Conservation (phyloP, 2,797 vertebrate species). For the Macropodus opercularis region DNA sequence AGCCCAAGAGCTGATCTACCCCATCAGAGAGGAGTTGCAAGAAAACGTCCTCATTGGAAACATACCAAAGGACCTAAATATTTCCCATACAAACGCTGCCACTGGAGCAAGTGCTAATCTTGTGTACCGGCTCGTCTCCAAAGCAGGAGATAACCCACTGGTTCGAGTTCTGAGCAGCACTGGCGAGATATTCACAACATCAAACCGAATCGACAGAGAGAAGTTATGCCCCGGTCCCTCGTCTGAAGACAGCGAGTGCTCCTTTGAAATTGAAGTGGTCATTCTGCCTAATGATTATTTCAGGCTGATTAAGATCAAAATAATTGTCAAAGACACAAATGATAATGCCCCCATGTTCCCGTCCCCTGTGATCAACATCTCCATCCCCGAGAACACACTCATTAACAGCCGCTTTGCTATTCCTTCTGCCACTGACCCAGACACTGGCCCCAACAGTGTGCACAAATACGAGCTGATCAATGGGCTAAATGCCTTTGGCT, state of each 20-base stretch:
- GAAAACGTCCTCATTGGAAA: constrained; percentile 99
- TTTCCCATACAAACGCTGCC: constrained; percentile 96
- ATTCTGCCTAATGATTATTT: constrained; percentile 99
- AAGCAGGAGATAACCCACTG: constrained; percentile 96
- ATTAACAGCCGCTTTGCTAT: constrained; percentile 99
- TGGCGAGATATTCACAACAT: constrained; percentile 97
- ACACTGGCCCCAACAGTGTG: constrained; percentile 97
- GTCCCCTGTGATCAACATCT: constrained; percentile 99
- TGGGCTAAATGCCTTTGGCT: constrained; percentile 95
- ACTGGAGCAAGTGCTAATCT: constrained; percentile 94
- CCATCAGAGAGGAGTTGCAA: constrained; percentile 98
- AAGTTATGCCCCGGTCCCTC: constrained; percentile 95
- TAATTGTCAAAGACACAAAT: constrained; percentile 98
- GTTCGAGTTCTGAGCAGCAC: constrained; percentile 97
- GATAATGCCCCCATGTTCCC: constrained; percentile 99
- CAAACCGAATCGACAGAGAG: constrained; percentile 96
- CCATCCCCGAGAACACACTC: constrained; percentile 98
- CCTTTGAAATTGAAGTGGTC: constrained; percentile 99
- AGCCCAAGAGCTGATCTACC: constrained; percentile 99
- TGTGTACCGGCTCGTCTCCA: constrained; percentile 98
- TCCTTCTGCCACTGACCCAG: constrained; percentile 97
- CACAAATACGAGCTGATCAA: constrained; percentile 98
- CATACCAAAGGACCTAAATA: constrained; percentile 99
- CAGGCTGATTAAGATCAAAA: constrained; percentile 99
- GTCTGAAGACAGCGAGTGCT: constrained; percentile 96